Base-by-base conservation (phyloP, 2,113 vertebrate species). In the Struthidea cinerea region DNA sequence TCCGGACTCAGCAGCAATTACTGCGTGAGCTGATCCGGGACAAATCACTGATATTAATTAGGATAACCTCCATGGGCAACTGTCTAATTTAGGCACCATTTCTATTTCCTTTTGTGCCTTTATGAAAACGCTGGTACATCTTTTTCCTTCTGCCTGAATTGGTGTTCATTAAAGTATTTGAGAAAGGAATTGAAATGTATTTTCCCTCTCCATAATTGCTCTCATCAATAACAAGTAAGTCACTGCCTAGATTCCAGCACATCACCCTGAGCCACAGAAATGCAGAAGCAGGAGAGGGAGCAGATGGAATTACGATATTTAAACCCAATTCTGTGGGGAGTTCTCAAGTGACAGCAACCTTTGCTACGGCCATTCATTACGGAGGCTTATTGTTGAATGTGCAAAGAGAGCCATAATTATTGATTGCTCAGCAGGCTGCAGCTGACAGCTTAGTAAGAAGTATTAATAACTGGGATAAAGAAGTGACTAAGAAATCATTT, bases 1-100 rank as follows among this genome's bases (percentile, higher is more conserved):
- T 88, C 61, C 1, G 21, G 70, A 10, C 42, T 65, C 77, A 46
- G 71, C 60, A 92, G 90, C 90, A 95, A 79, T 80, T 96, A 86
- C 76, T 61, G 63, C 1, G 0, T 69, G 92, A 94, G 70, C 49
- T 52, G 68, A 63, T 87, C 74, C 4, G 4, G 79, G 89, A 77
- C 79, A 90, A 88, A 92, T 67, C 85, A 44, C 68, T 41, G 80
- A 32, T 86, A 84, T 87, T 91, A 94, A 96, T 95, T 92, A 93
- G 86, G 76, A 70, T 94, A 96, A 71, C 69, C 88, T 93, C 94
- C 71, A 52, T 1, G 22, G 93, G 76, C 83, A 90, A 33, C 68
- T 59, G 20, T 56, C 83, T 96, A 70, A 94, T 94, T 95, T 80
- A 74, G 69, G 63, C 56, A 56, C 56, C 9, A n/a, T 35, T 94